Evolutionary conservation across 2,888 invertebrate species (phyloP), one percentile per base, ranked within the genome.

Genomic region (Anaspis maculata): DNA sequence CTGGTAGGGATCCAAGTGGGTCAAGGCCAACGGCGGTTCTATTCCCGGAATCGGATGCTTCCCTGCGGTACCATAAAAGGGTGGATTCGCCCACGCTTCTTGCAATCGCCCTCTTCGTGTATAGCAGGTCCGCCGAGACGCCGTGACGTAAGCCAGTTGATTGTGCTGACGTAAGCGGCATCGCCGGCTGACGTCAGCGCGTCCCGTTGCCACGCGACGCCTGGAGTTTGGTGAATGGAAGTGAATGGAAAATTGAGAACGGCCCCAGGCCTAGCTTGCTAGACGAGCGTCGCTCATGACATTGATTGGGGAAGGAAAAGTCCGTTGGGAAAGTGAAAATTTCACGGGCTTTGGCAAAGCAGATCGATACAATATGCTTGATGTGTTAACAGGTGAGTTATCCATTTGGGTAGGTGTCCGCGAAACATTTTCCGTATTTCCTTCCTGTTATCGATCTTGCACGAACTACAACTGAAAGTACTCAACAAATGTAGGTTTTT

Each of bases 231-330:
- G 35, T 38, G 34, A 5, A 44, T 35, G 50, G n/a, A n/a, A 48
- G 48, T 52, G 49, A 52, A 54, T 52, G 51, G 50, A 47, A 51
- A 47, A 46, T 35, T 39, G 44, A 45, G 46, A 41, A 34, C 44
- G 34, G 34, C 24, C 37, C 25, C 37, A 41, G 45, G 34, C 49
- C 44, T 49, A 45, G 48, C 47, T 50, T 42, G 39, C n/a, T n/a
- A n/a, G n/a, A n/a, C n/a, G n/a, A n/a, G n/a, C n/a, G n/a, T n/a
- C 19, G 9, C 5, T 5, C 19, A 6, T 46, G 49, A 46, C 47
- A 50, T 38, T 46, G 48, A 40, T 41, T 33, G 25, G 33, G 34
- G 41, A 41, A 34, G 39, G 39, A 43, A 39, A 38, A 31, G 32
- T 32, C 35, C 30, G 25, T 27, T 34, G 34, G 39, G 42, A 50